Base-by-base conservation (phyloP, 2,113 vertebrate genomes). In the Siphamia tubifer region DNA sequence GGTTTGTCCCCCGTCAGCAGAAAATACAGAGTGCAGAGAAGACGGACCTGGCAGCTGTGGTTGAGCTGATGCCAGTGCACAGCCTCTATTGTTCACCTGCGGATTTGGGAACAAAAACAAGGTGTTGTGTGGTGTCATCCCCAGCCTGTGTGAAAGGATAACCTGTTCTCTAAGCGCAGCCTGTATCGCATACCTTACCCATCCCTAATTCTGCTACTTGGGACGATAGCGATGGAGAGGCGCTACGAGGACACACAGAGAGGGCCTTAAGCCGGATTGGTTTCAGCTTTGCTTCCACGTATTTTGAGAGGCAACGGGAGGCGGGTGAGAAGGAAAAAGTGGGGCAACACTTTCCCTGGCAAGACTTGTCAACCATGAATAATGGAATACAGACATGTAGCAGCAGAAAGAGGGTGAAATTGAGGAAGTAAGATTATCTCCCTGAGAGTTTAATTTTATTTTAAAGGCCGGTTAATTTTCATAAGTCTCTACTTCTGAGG, bases 351-450 rank as follows among this genome's bases (percentile, higher is more conserved):
- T 64, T 53, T 75, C 53, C 15, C 30, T 54, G 19, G 55, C 43
- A 78, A 65, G 19, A 21, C 42, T 51, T 63, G 63, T 64, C 77
- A 76, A 1, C 32, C 61, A 79, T 79, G 56, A 77, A 88, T 81
- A 84, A 83, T 77, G 58, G 13, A 82, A 71, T 47, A 68, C 8
- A 63, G 31, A 61, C 17, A 42, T 54, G 42, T 20, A 45, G 32
- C 39, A 5, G 54, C 23, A 73, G 25, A 1, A 8, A 58, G 15
- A 39, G 40, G 67, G 42, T 40, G 57, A 65, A 68, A 44, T 40
- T 32, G 31, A 36, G 24, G 69, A 68, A 63, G 13, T 53, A 16
- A 55, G 28, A 72, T 58, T 68, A 12, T 13, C 72, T 31, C 40
- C 35, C 24, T 47, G 24, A 54, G 30, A 47, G 43, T 31, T 51